Conservation (phyloP, 2,888 invertebrate genomes). For the Acleris emargana region DNA sequence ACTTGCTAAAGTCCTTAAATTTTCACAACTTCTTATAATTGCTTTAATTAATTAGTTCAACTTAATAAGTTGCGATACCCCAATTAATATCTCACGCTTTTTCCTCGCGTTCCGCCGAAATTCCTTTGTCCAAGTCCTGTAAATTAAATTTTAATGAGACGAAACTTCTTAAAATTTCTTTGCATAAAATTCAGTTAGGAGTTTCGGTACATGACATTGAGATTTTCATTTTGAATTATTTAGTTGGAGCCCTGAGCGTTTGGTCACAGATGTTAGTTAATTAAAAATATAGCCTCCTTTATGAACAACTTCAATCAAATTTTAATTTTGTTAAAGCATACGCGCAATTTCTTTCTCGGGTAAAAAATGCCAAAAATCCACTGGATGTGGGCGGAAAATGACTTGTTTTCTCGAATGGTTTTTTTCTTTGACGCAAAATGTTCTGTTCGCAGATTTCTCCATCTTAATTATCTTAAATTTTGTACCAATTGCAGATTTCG, state of each 20-base stretch:
- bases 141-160: conserved; percentile 41
- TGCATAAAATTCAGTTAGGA: conserved; percentile 25
- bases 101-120: conserved; percentile 4
- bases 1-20: not conserved
- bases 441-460: no score
- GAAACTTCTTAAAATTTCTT: conserved; percentile 21
- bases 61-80: conserved; percentile 4
- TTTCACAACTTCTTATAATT: conserved; percentile 7
- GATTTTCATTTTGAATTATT: conserved; percentile 27
- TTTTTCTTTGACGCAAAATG: no score
- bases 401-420: no score
- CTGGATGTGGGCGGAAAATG: no score
- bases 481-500: no score
- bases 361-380: no score
- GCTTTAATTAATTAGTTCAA: conserved; percentile 13
- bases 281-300: no score
- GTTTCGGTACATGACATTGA: conserved; percentile 17
- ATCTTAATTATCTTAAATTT: no score
- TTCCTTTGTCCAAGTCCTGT: conserved; percentile 29
- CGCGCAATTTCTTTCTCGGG: no score
- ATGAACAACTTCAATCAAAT: no score
- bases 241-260: not conserved
- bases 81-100: conserved; percentile 15
- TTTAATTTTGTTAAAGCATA: no score
- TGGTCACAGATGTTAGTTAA: no score